These are phyloP conservation scores for Chrysochloris asiatica DNA, from an alignment of 2,113 vertebrate genomes.

Conservation along the genomic window DNA sequence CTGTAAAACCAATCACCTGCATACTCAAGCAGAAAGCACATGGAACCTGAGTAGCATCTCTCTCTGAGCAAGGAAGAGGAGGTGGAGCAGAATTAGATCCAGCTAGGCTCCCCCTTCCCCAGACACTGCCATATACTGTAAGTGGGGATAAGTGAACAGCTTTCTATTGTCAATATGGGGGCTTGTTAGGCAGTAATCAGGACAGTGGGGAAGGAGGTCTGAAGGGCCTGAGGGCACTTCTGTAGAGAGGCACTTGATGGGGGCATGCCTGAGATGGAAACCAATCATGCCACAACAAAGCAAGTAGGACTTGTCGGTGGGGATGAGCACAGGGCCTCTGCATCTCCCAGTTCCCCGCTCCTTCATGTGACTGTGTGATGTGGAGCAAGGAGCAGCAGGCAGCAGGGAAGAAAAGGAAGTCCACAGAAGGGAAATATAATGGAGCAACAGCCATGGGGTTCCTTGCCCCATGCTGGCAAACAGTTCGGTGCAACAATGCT, in stretches of 20 bases:
- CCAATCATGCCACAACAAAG: neutral
- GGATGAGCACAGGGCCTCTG: neutral
- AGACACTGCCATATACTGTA: neutral
- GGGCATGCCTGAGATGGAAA: conserved; percentile 50
- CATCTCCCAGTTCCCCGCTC: neutral
- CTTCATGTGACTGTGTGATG: neutral
- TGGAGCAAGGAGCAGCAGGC: neutral
- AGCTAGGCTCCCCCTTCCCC: neutral
- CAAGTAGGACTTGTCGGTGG: neutral
- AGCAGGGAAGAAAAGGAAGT: too few species aligned
- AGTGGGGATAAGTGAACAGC: neutral
- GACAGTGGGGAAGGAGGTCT: neutral
- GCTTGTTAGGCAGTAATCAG: neutral
- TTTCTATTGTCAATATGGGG: neutral
- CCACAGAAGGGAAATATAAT: neutral
- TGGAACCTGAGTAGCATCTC: neutral
- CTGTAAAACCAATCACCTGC: conserved; percentile 65
- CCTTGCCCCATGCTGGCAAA: neutral
- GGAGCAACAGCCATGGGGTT: accelerated
- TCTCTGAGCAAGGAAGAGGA: neutral
- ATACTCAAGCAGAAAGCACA: neutral
- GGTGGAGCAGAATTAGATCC: neutral
- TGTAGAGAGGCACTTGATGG: conserved; percentile 71
- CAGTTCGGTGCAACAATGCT: neutral
- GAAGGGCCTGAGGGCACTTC: conserved; percentile 23